Conservation (phyloP, 2,888 invertebrate genomes). For the Phanerotoma sp. region DNA sequence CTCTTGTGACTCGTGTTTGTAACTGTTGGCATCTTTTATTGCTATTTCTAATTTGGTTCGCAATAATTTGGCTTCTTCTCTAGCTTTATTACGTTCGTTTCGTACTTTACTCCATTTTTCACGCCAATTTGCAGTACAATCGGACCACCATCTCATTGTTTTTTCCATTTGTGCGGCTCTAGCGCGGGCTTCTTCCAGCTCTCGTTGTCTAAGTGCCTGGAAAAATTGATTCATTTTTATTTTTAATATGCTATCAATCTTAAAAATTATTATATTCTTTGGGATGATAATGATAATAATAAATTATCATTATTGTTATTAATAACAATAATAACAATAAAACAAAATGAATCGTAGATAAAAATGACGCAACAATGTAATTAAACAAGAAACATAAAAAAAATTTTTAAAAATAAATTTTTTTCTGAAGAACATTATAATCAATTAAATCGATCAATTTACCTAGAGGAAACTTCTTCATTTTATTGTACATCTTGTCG, state of each 20-base stretch:
- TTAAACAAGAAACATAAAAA: no score
- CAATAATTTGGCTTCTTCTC: constrained; percentile 85
- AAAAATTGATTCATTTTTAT: background rate
- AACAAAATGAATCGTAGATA: no score
- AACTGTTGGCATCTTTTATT: constrained; percentile 71
- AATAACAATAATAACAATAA: no score
- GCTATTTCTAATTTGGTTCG: constrained; percentile 78
- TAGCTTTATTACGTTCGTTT: constrained; percentile 88
- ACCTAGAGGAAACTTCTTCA: no score
- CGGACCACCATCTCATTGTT: constrained; percentile 99
- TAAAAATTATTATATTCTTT: no score
- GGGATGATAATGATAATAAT: no score
- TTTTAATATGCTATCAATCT: background rate
- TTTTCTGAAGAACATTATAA: no score
- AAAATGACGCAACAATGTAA: no score
- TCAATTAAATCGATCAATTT: no score
- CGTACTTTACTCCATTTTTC: constrained; percentile 95
- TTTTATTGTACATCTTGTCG: no score
- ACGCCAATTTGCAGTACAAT: constrained; percentile 95
- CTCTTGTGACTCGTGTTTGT: constrained; percentile 79
- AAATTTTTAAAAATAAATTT: no score
- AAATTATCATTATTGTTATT: no score
- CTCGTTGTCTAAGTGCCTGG: constrained; percentile 69
- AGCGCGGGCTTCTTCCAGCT: constrained; percentile 91
- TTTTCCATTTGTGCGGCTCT: constrained; percentile 98